These are phyloP conservation scores for Gobio gobio DNA, from an alignment of 2,113 vertebrate genomes.

Conservation along the genomic window DNA sequence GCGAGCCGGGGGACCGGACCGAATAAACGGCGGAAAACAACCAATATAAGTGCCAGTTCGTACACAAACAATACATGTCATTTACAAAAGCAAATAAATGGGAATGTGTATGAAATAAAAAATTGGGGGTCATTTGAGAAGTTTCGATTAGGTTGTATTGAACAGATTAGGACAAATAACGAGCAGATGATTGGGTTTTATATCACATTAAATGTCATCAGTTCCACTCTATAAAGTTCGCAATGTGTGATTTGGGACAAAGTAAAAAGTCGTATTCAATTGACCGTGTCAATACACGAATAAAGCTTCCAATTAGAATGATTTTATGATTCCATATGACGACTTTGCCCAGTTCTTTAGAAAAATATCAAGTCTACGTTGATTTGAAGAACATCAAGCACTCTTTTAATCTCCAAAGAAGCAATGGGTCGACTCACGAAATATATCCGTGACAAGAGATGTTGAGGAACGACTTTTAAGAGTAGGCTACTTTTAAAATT, in stretches of 20 bases:
- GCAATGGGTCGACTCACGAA: background rate
- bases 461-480: background rate
- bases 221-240: conserved; percentile 21
- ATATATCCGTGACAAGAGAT: background rate
- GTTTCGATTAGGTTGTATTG: background rate
- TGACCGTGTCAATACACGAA: background rate
- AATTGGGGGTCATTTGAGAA: background rate
- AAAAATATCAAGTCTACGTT: background rate
- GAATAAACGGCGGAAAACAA: conserved; percentile 11
- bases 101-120: background rate
- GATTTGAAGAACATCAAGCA: background rate
- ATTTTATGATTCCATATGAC: background rate
- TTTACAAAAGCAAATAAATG: background rate
- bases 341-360: background rate
- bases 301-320: background rate
- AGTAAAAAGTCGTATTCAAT: background rate
- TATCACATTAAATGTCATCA: background rate
- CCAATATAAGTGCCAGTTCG: background rate
- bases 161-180: background rate
- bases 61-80: conserved; percentile 8
- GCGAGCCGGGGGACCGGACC: background rate
- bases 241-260: conserved; percentile 10
- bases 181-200: background rate
- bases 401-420: background rate
- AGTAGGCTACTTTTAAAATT: no score